Base-by-base conservation (phyloP, 2,113 vertebrate genomes). In the Sigmodon hispidus region DNA sequence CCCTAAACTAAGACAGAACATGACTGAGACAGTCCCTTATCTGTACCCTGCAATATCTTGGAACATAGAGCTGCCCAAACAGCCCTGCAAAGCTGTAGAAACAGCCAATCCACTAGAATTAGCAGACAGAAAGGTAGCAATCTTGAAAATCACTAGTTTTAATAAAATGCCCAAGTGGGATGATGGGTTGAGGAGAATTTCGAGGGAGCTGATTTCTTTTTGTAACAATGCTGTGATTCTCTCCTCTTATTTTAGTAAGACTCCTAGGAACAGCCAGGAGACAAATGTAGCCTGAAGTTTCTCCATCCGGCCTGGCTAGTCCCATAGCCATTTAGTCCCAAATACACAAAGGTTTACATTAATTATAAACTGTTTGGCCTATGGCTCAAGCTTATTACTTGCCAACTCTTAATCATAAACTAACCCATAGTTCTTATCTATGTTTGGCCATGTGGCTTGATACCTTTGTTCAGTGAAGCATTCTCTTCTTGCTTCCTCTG, bases 61-160 rank as follows among this genome's bases (percentile, higher is more conserved):
- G 76, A 70, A 95, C 95, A 90, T 61, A 63, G 13, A 31, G 16
- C 87, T 96, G 22, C 55, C 93, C 95, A 92, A 97, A 31, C 59
- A 61, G 57, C 95, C 92, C 91, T 95, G 94, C 3, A 63, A 79
- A 63, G 69, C 88, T 69, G 45, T 48, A 91, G 96, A 98, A 98
- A 96, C 89, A 69, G 77, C 94, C 91, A 97, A 92, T 84, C 91
- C 89, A 87, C 87, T 95, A 80, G 87, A 57, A 83, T 96, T 89
- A 94, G 94, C 96, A 94, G 79, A 65, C 83, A 91, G 76, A 65
- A 96, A 95, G 97, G 92, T 40, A 96, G 69, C 91, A 97, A 76
- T 90, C 92, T 91, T 94, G 79, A 79, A 79, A 96, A 81, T 73
- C 94, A 36, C 5, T 92, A 90, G 59, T 90, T 0, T 94, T 50